Evolutionary conservation across 2,888 invertebrate species (phyloP), one percentile per base, ranked within the genome.

Genomic region (Drepana falcataria): DNA sequence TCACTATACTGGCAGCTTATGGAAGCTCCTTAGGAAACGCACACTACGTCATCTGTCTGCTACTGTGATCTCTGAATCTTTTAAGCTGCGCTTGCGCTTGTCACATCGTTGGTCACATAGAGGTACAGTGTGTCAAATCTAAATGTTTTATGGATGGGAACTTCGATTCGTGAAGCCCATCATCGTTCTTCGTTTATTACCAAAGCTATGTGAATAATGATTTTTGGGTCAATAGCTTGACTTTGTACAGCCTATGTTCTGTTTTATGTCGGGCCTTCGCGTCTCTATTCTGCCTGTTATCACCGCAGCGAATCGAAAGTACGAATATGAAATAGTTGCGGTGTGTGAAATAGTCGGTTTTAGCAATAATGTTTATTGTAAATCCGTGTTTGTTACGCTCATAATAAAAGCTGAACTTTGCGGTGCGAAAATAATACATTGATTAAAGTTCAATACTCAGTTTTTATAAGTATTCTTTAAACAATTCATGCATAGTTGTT

Each of bases 181-280:
- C 81, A 75, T 69, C 59, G 76, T 87, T 87, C 87, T 75, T 69
- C 59, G 76, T 87, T 88, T 87, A 86, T 85, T 83, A 75, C 83
- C 75, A 71, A 71, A 66, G 63, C 77, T 75, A 73, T 78, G 81
- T 86, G 88, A 88, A 89, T 89, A 87, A 83, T 88, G 83, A 88
- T 88, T 88, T 90, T 84, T 87, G 73, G 88, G 89, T 88, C 86
- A 89, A 83, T 80, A 79, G 75, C 83, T 81, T 81, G 78, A 79
- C 75, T 75, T 79, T 81, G 78, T 79, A 72, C 73, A 64, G 71
- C 73, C 76, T 74, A 72, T 70, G 66, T 62, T 68, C 59, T 59
- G 69, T 66, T 79, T 79, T 73, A 77, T 71, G 74, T 65, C 63
- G 62, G 59, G 66, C 58, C 58, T 66, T 66, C 61, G 66, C 63